Evolutionary conservation across 2,113 vertebrate genomes (phyloP), one percentile per base, ranked within the genome.

Genomic region (Tachycineta bicolor): DNA sequence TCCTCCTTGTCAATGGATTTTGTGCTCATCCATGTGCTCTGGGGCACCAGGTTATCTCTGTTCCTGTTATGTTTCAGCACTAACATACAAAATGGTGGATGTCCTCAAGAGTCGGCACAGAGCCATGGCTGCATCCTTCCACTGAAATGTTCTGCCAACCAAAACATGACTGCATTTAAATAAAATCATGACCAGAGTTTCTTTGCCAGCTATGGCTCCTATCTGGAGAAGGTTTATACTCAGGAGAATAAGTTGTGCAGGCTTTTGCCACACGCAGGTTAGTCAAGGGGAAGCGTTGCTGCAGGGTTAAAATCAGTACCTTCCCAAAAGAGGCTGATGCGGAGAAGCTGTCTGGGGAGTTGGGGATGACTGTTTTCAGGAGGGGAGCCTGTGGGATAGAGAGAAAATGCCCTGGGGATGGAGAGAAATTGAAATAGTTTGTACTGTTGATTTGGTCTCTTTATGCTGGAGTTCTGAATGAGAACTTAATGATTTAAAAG

Each of bases 1-100:
- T 71, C 17, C 34, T 63, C 31, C 41, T 60, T n/a, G 21, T 43
- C 43, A 78, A 39, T 67, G 23, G 15, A 37, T 44, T 82, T 59
- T 77, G 43, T 55, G 53, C 43, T 12, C 0, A 2, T 26, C 39
- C 11, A 0, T 3, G 16, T 55, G 52, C 25, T 78, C 46, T 67
- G 0, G 0, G 44, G 20, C 31, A 28, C 9, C 1, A 1, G 34
- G 10, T 8, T 46, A n/a, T 50, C 14, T 44, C 29, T 33, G 23
- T 33, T 76, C 2, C 44, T 60, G 16, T 31, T 50, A 3, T 6
- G 10, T 91, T 73, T 84, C 34, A 71, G 43, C 0, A 0, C 37
- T 71, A 4, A 34, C 15, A 2, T 26, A 23, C 1, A 2, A 33
- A 65, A n/a, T 12, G 20, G 50, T 29, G 24, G 22, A 23, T 5